phyloP scores from a whole-genome alignment of 2,113 vertebrate genomes.

The Chascanopsetta lugubris region DNA sequence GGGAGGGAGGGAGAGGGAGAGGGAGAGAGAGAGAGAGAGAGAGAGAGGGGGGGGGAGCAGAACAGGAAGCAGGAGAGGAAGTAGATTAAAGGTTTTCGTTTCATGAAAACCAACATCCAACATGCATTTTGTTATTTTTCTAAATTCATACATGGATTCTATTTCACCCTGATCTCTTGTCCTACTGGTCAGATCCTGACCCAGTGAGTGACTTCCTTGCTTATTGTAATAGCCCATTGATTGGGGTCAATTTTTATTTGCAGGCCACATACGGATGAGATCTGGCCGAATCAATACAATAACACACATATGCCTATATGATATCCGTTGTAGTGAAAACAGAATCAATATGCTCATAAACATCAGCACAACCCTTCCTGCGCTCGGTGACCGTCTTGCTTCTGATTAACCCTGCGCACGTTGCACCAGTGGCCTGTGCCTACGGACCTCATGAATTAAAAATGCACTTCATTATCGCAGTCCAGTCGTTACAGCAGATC shows the following conservation, averaged over 20 bases:
- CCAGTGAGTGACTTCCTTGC: conserved; percentile 25
- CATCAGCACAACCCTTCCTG: conserved; percentile 57
- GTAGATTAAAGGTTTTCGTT: no score
- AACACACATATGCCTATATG: conserved; percentile 59
- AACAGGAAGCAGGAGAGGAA: no score
- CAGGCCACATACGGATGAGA: conserved; percentile 57
- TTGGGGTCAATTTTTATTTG: conserved; percentile 59
- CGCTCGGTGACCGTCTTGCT: conserved; percentile 58
- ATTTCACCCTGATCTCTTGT: conserved; percentile 1
- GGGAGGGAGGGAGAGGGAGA: not conserved
- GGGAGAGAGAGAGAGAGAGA: not conserved
- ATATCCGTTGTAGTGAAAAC: conserved; percentile 71
- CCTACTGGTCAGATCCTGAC: conserved; percentile 22
- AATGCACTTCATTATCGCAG: conserved; percentile 74
- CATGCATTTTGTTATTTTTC: not conserved
- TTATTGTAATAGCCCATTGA: conserved; percentile 50
- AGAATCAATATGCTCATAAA: conserved; percentile 78
- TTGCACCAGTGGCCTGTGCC: conserved; percentile 63
- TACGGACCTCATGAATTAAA: conserved; percentile 74
- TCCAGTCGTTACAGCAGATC: conserved; percentile 46
- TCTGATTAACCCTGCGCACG: conserved; percentile 76
- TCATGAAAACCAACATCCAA: no score
- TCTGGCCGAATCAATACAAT: conserved; percentile 61
- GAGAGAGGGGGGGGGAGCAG: no score
- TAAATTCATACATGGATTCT: conserved; percentile 5